phyloP scores from a whole-genome alignment of 2,888 invertebrate genomes.

The Hyles lineata region DNA sequence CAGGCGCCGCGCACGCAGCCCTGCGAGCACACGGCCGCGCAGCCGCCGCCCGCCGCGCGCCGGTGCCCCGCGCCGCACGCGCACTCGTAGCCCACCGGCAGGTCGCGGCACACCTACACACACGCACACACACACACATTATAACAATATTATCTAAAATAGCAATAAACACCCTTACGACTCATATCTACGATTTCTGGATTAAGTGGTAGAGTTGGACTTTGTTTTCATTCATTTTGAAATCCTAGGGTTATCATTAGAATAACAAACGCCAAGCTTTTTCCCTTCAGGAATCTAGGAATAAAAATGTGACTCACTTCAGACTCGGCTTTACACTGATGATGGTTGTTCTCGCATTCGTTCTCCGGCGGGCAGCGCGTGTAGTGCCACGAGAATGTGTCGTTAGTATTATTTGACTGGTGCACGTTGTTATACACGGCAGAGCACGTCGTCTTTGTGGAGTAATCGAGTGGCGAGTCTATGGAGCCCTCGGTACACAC shows the following conservation, averaged over 20 bases:
- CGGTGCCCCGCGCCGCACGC: slow-evolving; percentile 88
- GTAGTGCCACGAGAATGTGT: slow-evolving; percentile 93
- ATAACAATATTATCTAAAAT: neutral
- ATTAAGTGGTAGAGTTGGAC: too few species aligned
- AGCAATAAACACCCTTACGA: neutral
- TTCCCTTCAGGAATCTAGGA: neutral
- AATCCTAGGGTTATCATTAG: too few species aligned
- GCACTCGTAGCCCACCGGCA: slow-evolving; percentile 92
- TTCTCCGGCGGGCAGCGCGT: slow-evolving; percentile 96
- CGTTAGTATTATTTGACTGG: slow-evolving; percentile 70
- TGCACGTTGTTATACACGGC: slow-evolving; percentile 76
- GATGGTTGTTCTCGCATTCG: slow-evolving; percentile 96
- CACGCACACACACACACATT: neutral
- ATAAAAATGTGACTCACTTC: slow-evolving; percentile 77
- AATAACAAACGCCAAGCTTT: too few species aligned
- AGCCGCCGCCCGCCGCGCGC: slow-evolving; percentile 86
- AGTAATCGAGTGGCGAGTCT: slow-evolving; percentile 87
- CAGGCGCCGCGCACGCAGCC: slow-evolving; percentile 95
- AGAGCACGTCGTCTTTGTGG: slow-evolving; percentile 83
- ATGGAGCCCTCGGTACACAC: slow-evolving; percentile 94
- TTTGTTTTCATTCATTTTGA: too few species aligned
- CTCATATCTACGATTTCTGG: too few species aligned
- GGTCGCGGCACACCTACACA: slow-evolving; percentile 90
- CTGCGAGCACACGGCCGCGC: slow-evolving; percentile 92
- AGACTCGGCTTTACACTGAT: slow-evolving; percentile 93